A percentile compares a stretch with the other conserved stretches of the same genome.
Evolutionary conservation across 2,113 vertebrate genomes (phyloP).

Genomic region (Anser brachyrhynchus): DNA sequence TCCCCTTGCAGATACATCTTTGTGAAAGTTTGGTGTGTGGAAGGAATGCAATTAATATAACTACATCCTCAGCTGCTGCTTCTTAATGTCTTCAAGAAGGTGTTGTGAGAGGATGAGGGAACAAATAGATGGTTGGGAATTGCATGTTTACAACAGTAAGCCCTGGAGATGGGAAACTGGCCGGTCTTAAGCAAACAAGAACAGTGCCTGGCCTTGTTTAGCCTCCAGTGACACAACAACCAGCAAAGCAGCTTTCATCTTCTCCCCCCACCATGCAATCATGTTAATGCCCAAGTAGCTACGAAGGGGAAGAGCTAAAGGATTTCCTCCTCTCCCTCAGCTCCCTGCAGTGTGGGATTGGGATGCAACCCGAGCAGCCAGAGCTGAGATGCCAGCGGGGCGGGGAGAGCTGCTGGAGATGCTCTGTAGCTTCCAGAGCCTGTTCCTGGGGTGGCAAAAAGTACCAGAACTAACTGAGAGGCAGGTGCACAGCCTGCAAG

Average conservation of each 20-base stretch:
- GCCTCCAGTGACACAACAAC: background rate
- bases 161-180: background rate
- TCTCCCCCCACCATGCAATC: rapidly evolving
- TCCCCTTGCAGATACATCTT: background rate
- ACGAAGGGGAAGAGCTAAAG: background rate
- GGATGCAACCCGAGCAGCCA: background rate
- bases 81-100: background rate
- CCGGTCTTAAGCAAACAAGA: background rate
- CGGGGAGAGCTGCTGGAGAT: background rate
- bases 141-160: background rate
- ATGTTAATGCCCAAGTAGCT: background rate
- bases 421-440: background rate
- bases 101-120: background rate
- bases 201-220: background rate
- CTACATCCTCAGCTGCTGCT: background rate
- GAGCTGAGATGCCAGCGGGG: background rate
- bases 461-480: background rate
- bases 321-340: background rate
- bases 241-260: background rate
- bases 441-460: background rate
- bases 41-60: background rate
- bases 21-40: background rate
- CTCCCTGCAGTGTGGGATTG: background rate
- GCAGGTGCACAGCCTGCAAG: background rate
- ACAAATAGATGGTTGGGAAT: background rate